Base-by-base conservation (phyloP, 2,113 vertebrate species). In the Miniopterus natalensis region DNA sequence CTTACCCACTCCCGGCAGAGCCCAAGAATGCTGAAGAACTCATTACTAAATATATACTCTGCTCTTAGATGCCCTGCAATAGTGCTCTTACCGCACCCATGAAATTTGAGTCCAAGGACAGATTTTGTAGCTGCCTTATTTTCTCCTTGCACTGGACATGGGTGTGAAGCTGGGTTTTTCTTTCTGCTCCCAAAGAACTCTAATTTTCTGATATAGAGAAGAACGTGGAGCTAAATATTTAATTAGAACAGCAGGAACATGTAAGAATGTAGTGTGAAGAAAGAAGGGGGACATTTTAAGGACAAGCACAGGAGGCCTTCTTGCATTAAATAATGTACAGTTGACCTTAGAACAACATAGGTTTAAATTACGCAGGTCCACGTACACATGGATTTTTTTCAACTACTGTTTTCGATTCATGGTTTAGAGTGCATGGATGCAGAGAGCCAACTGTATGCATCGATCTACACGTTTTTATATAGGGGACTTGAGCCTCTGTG, bases 1-100 rank as follows among this genome's bases (percentile, higher is more conserved):
- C 84, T 84, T 55, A 21, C 3, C 5, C 47, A 49, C 47, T 40
- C 45, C 77, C 63, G 40, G 31, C 81, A 71, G 85, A 88, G 73
- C 31, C 66, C 81, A 77, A 31, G 91, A 71, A 81, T 59, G 36
- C 88, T 29, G 27, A 77, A 77, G 88, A 92, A 87, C 77, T 80
- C 15, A 84, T 77, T 77, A 47, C 84, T 55, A 75, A 14, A 27
- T 11, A 51, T 0, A 17, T 0, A 17, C n/a, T 53, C 27, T 8
- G 21, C 40, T 61, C 78, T 84, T 25, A 57, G 27, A 47, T 68
- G 80, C 29, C 81, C 80, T 90, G 31, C 70, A 36, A 14, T 25
- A 17, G 20, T 4, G 3, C 40, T 85, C 65, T 78, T 10, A 21
- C 85, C 6, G 13, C 0, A 5, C 8, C 17, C 20, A 65, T 18